Evolutionary conservation across 2,797 vertebrate species (phyloP), one percentile per base, ranked within the genome.

Genomic region (Neosilurus hyrtlii): DNA sequence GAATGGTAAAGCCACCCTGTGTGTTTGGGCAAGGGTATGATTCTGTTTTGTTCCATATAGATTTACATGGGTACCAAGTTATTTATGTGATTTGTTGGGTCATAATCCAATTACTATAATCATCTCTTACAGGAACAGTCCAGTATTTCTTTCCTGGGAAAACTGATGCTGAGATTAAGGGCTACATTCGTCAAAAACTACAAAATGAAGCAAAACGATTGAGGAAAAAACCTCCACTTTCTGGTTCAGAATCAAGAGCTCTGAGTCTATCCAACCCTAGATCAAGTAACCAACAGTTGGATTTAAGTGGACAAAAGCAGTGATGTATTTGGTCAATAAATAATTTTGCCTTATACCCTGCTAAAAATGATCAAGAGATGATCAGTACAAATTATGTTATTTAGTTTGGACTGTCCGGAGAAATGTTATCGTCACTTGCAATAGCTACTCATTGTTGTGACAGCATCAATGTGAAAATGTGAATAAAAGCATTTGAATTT

Each of bases 181-280:
- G 89, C 84, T 91, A 92, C 89, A 91, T 92, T 81, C 87, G 91
- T 35, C 91, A 92, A 86, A 91, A 91, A 87, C 89, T 91, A 22
- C 90, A 91, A 88, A 92, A 92, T 9, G 91, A 92, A 87, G 88
- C 90, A 81, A 92, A 92, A 89, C 80, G 88, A 66, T 83, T 92
- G 61, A 85, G 89, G 74, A 90, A 89, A 86, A 90, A 89, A 79
- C 90, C 90, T 22, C 78, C 81, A 54, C 75, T 83, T 54, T 70
- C 85, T 49, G 83, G 65, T 30, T 71, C 82, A 84, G 86, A 89
- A 51, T 83, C 87, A 54, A 85, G 83, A 79, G 80, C 74, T 81
- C 72, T 72, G 37, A 79, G 67, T 82, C 71, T 86, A 59, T 67
- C 59, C 1, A 59, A 84, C 79, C 68, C 77, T 1, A 85, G 63